Base-by-base conservation (phyloP, 2,888 invertebrate species). In the Sminthurides aquaticus region DNA sequence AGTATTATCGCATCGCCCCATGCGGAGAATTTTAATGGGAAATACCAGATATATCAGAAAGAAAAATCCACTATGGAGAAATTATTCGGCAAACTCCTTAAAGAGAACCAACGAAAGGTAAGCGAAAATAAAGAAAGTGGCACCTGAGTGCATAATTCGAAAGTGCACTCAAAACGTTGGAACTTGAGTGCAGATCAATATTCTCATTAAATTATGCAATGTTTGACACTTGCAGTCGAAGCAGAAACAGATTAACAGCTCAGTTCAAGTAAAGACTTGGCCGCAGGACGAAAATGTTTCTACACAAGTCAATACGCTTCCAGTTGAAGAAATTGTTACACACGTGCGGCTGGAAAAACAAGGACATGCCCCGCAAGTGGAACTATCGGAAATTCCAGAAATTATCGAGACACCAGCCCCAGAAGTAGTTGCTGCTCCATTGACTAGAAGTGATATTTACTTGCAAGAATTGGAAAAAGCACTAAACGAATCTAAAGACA, bases 371-470 rank as follows among this genome's bases (percentile, higher is more conserved):
- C 25, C 11, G 26, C 25, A 34, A 8, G n/a, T n/a, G n/a, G 28
- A 49, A 43, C 24, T 20, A 29, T 26, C 28, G 29, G 11, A 18
- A 48, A 62, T 63, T 22, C 65, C 69, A 25, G 58, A 55, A 27
- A 58, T 55, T 24, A 57, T 65, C 18, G 71, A 69, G 24, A 62
- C 25, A n/a, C 57, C 57, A 0, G 52, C 67, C 57, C 43, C 18
- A 28, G 54, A 54, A 11, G 67, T 67, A 28, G 26, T 27, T 15
- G 67, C 65, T 22, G 57, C 62, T 2, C 69, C 69, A 3, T 60
- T 87, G 80, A 90, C 90, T 52, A 87, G 90, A 2, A 87, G 88
- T 77, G 91, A 91, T 76, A 91, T 90, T 0, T 92, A 91, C 76
- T 80, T 86, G 62, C 86, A 85, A 74, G 91, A 92, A 78, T 79